Conservation (phyloP, 2,113 vertebrate species). For the Rhinopomastus cyanomelas region DNA sequence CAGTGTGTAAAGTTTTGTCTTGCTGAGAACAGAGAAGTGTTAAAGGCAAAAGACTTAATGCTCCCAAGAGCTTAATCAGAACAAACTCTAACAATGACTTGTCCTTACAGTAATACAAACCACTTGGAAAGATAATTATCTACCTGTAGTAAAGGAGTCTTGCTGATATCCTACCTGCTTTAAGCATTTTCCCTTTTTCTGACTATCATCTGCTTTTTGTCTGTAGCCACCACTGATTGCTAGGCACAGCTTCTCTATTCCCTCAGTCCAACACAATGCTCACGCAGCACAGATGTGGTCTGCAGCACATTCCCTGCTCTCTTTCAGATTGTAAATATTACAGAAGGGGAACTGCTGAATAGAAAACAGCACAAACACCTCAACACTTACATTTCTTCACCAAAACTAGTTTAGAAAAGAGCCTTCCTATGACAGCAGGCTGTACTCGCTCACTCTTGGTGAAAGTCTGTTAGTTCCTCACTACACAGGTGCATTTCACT, state of each 20-base stretch:
- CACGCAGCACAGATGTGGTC: fast-evolving
- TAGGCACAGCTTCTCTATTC: neutral
- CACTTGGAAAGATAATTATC: neutral
- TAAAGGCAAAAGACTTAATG: neutral
- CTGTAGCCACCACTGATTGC: neutral
- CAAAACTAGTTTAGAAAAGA: neutral
- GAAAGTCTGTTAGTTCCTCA: neutral
- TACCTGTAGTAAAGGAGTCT: neutral
- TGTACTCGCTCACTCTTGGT: neutral
- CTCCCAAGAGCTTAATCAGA: neutral
- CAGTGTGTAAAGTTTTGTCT: neutral
- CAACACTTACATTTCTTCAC: neutral
- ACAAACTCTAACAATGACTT: neutral
- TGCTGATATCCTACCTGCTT: neutral
- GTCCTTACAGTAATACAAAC: neutral
- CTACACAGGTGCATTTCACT: neutral
- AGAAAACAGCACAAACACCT: neutral
- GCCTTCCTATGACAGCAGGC: neutral
- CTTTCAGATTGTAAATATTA: neutral
- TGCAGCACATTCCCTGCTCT: fast-evolving
- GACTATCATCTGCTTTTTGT: neutral
- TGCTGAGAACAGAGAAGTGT: neutral
- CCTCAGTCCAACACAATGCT: neutral
- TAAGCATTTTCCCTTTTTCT: neutral
- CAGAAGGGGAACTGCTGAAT: neutral